A percentile compares a stretch with the other conserved stretches of the same genome.
phyloP scores from a whole-genome alignment of 2,888 invertebrate species.

The Adineta ricciae region DNA sequence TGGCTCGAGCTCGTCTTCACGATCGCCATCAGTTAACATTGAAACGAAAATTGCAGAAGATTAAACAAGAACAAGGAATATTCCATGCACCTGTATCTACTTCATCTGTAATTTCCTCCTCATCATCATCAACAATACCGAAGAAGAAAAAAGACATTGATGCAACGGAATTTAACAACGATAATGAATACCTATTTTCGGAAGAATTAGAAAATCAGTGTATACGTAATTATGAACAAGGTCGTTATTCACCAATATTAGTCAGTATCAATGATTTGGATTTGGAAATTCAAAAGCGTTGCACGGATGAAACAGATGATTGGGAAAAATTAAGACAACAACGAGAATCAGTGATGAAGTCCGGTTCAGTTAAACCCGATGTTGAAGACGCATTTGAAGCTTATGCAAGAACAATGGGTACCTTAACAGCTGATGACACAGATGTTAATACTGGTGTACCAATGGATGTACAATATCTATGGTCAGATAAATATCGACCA shows the following conservation, averaged over 20 bases:
- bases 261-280: slow-evolving; percentile 12
- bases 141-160: slow-evolving; percentile 30
- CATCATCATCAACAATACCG: background rate
- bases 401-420: background rate
- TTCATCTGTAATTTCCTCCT: background rate
- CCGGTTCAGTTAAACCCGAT: slow-evolving; percentile 44
- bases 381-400: slow-evolving; percentile 62
- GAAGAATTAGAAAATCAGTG: slow-evolving; percentile 25
- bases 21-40: slow-evolving; percentile 84
- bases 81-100: background rate
- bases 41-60: slow-evolving; percentile 70
- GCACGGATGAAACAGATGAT: background rate
- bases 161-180: background rate
- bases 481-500: slow-evolving; percentile 96
- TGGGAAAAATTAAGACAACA: slow-evolving; percentile 7
- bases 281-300: slow-evolving; percentile 4
- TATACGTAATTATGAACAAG: slow-evolving; percentile 23
- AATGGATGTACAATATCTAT: slow-evolving; percentile 51
- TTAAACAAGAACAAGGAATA: slow-evolving; percentile 63
- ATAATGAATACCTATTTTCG: slow-evolving; percentile 23
- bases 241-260: slow-evolving; percentile 24
- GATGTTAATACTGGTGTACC: background rate
- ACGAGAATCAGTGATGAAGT: background rate
- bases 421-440: slow-evolving; percentile 10
- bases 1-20: slow-evolving; percentile 77